phyloP scores from a whole-genome alignment of 1,140 invertebrate genomes.

The Meloidogyne hapla region DNA sequence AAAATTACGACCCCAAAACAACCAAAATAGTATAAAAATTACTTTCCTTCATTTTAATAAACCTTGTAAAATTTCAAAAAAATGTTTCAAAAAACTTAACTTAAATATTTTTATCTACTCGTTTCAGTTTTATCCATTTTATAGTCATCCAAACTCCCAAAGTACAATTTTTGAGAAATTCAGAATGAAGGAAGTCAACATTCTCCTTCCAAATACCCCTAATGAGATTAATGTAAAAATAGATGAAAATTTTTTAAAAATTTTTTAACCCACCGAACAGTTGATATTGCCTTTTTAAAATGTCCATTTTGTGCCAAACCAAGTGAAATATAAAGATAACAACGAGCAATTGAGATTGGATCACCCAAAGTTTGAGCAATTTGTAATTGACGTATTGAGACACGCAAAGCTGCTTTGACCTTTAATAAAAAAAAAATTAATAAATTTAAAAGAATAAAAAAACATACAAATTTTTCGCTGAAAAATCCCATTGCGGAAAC shows the following conservation, averaged over 20 bases:
- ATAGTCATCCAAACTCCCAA: constrained; percentile 29
- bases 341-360: constrained; percentile 27
- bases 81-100: constrained; percentile 2
- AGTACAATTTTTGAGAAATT: constrained; percentile 28
- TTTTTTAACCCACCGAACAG: constrained; percentile 16
- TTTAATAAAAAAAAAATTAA: constrained; percentile 13
- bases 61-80: neutral
- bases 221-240: constrained; percentile 11
- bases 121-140: constrained; percentile 26
- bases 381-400: constrained; percentile 24
- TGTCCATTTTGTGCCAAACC: constrained; percentile 31
- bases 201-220: constrained; percentile 7
- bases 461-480: constrained; percentile 28
- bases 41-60: no score
- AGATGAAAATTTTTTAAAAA: neutral
- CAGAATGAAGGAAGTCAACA: constrained; percentile 13
- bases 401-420: constrained; percentile 26
- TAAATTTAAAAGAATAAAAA: neutral
- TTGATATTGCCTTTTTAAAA: constrained; percentile 15
- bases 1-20: constrained; percentile 2
- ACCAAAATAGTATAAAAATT: no score
- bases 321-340: constrained; percentile 31
- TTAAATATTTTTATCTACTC: constrained; percentile 11
- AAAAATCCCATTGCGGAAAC: constrained; percentile 36
- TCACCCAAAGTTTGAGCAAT: constrained; percentile 26